Percentiles rank a stretch among this genome's conserved stretches.
These are phyloP conservation scores for Molorchus minor DNA, from an alignment of 2,888 invertebrate species.

Conservation along the genomic window DNA sequence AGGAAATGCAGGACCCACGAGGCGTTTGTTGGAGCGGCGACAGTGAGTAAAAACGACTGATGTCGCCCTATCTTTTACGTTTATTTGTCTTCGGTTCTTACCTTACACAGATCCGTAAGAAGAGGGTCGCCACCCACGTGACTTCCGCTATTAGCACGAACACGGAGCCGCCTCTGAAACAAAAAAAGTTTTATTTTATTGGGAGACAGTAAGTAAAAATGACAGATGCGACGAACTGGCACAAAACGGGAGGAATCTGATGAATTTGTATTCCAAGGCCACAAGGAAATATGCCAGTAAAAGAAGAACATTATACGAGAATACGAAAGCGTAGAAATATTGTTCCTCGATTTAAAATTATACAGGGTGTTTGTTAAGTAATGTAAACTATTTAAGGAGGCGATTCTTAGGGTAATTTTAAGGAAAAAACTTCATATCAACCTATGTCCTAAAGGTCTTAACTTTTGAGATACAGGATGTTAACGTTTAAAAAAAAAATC, in stretches of 20 bases:
- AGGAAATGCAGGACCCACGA: constrained; percentile 1
- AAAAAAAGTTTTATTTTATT: constrained; percentile 37
- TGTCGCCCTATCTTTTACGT: constrained; percentile 17
- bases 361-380: no score
- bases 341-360: no score
- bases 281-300: no score
- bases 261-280: no score
- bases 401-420: no score
- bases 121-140: constrained; percentile 72
- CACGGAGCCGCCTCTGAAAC: constrained; percentile 67
- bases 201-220: constrained; percentile 15
- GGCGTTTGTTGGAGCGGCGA: constrained; percentile 18
- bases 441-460: no score
- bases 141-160: constrained; percentile 70
- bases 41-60: constrained; percentile 20
- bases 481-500: no score
- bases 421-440: no score
- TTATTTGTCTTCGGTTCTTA: constrained; percentile 36
- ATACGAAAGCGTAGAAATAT: no score
- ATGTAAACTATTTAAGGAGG: no score
- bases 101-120: constrained; percentile 63
- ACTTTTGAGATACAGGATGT: no score
- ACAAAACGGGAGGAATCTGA: constrained; percentile 10
- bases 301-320: no score
- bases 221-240: constrained; percentile 9